A percentile compares a stretch with the other conserved stretches of the same genome.
Evolutionary conservation across 2,113 vertebrate genomes (phyloP).

Genomic region (Microcebus tavaratra): DNA sequence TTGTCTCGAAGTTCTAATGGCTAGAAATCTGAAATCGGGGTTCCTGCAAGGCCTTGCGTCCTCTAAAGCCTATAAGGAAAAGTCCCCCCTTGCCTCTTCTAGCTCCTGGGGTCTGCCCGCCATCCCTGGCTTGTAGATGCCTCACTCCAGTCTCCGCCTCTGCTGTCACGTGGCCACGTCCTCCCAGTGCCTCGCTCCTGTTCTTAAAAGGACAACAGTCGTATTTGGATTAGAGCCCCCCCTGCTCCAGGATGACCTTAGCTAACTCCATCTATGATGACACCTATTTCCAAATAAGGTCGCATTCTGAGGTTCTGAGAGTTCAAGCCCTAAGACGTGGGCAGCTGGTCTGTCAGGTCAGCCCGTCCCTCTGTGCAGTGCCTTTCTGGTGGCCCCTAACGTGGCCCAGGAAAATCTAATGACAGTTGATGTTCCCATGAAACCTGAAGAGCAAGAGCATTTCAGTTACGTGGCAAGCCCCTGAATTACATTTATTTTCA

Average conservation of each 20-base stretch:
- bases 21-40: not conserved
- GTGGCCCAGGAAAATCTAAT: not conserved
- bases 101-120: too few relatives aligned
- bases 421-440: not conserved
- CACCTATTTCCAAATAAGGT: not conserved
- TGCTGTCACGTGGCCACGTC: not conserved
- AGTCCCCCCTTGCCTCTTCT: not conserved
- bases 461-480: not conserved
- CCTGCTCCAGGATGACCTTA: not conserved
- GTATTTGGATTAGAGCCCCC: not conserved
- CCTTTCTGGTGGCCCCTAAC: not conserved
- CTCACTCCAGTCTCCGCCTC: not conserved
- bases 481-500: not conserved
- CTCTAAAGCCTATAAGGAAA: not conserved
- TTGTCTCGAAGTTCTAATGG: not conserved
- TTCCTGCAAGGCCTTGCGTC: not conserved
- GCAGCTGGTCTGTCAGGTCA: too few relatives aligned
- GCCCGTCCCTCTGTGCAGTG: accelerated
- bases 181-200: too few relatives aligned
- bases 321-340: not conserved
- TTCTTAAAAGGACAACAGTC: not conserved
- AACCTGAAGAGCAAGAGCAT: not conserved
- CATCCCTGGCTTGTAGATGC: too few relatives aligned
- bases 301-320: not conserved
- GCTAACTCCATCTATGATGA: not conserved